Evolutionary conservation across 2,888 invertebrate species (phyloP), one percentile per base, ranked within the genome.

Genomic region (Himalopsyche kuldschensis): DNA sequence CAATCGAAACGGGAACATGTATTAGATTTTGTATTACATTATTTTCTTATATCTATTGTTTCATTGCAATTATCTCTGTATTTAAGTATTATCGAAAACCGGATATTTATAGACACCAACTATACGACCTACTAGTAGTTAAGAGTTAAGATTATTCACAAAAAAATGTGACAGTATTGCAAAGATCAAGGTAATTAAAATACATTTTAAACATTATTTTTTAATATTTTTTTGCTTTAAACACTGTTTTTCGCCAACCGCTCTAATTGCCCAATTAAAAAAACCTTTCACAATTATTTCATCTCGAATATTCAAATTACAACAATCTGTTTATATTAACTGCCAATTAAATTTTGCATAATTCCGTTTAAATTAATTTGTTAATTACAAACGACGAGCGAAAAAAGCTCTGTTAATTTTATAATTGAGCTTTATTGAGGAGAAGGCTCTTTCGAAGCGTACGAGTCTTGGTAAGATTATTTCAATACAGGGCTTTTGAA

Each of bases 341-440:
- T 81, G 78, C 78, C 84, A 84, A 84, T 84, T 84, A 84, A 84
- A 82, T 84, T 84, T 75, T 35, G 79, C 82, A 79, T 76, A 82
- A 84, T 79, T 82, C 78, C 79, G 32, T 55, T 84, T 77, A 84
- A 82, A 82, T 79, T 79, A 76, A 76, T 75, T 55, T 78, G 78
- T 75, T 78, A 69, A 83, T 84, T 84, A 84, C 80, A 24, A 78
- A 63, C 35, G 78, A 27, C 27, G 20, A 41, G 63, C 63, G 55
- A 55, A 81, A 32, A 48, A 31, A 32, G 31, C 47, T 76, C 76
- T 35, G 80, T 35, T 75, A 75, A 75, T 75, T 41, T 80, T 80
- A 41, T 46, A 80, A 80, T 80, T 63, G 80, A 78, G 47, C 30
- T 76, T 76, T 32, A 76, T 41, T 30, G 46, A 48, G 48, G 15